Conservation (phyloP, 2,888 invertebrate genomes). For the Eupithecia insigniata region DNA sequence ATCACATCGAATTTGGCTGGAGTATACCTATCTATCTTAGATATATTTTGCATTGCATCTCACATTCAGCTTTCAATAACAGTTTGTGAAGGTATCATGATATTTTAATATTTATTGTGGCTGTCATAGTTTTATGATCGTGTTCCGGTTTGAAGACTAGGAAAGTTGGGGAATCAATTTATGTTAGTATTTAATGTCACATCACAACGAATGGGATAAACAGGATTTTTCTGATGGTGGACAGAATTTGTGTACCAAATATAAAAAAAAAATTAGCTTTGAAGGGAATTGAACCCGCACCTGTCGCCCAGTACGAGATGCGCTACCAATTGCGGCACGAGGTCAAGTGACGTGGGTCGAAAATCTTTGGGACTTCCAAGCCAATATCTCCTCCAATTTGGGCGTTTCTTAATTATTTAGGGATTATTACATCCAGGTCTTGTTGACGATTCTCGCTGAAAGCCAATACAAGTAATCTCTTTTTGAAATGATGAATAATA, state of each 20-base stretch:
- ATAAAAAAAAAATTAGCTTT: no score
- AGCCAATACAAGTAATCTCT: not conserved
- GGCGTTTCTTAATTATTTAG: not conserved
- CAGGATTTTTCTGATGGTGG: not conserved
- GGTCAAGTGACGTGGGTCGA: no score
- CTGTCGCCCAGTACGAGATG: no score
- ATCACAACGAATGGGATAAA: slow-evolving; percentile 2
- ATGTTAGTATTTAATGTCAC: slow-evolving; percentile 12
- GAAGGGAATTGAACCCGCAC: no score
- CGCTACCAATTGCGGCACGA: no score
- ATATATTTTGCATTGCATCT: not conserved
- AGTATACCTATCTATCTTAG: no score
- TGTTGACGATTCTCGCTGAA: no score
- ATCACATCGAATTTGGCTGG: not conserved
- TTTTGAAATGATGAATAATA: not conserved
- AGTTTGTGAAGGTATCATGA: slow-evolving; percentile 22
- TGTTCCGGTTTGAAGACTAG: slow-evolving; percentile 25
- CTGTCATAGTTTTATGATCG: slow-evolving; percentile 19
- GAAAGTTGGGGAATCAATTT: slow-evolving; percentile 30
- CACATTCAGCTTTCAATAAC: slow-evolving; percentile 24
- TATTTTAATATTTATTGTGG: slow-evolving; percentile 19
- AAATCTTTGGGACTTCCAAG: no score
- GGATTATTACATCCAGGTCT: not conserved
- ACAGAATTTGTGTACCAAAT: no score
- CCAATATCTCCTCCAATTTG: not conserved